Conservation (phyloP, 1,140 invertebrate genomes). For the Plutomurus gul region DNA sequence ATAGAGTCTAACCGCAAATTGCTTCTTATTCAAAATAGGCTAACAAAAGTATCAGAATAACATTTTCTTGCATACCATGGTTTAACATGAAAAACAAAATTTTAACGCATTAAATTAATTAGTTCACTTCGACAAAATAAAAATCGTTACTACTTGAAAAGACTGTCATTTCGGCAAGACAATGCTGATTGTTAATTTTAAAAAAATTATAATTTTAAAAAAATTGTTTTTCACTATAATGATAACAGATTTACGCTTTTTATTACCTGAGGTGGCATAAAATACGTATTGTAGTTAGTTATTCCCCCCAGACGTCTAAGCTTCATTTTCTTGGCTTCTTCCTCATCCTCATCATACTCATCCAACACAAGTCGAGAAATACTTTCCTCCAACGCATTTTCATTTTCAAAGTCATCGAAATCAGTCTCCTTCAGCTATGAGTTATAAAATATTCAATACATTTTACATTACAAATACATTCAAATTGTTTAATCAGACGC, state of each 20-base stretch:
- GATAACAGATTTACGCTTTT: background rate
- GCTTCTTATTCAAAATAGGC: no score
- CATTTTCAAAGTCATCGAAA: slow-evolving; percentile 46
- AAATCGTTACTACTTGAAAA: no score
- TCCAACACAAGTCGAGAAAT: slow-evolving; percentile 50
- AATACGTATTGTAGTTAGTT: slow-evolving; percentile 34
- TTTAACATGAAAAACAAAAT: no score
- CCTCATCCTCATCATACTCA: slow-evolving; percentile 43
- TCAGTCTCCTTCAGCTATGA: slow-evolving; percentile 38
- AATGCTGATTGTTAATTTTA: background rate
- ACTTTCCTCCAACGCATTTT: slow-evolving; percentile 50
- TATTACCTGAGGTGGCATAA: slow-evolving; percentile 52
- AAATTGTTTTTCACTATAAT: background rate
- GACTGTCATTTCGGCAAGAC: no score
- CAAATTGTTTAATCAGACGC: no score
- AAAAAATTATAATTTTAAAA: background rate
- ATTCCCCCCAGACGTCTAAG: slow-evolving; percentile 27
- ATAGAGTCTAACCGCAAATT: no score
- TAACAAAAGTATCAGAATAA: no score
- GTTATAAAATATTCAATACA: background rate
- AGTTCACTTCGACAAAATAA: no score
- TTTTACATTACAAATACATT: no score
- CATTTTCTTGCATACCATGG: no score
- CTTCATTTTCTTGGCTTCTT: slow-evolving; percentile 28
- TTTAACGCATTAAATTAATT: background rate